These are phyloP conservation scores for Ips nitidus DNA, from an alignment of 1,140 invertebrate genomes.

Conservation along the genomic window DNA sequence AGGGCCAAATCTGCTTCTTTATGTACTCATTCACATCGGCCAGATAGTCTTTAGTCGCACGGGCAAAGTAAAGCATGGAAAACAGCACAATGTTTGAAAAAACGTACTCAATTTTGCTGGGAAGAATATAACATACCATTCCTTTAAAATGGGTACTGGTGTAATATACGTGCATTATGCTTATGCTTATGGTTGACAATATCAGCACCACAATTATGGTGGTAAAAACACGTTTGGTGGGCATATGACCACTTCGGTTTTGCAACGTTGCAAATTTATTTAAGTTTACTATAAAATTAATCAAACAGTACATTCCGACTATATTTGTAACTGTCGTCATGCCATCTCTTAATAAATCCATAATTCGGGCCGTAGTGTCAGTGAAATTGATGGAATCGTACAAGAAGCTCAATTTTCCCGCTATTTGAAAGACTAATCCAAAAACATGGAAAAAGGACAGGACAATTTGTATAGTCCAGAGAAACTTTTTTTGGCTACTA, in stretches of 20 bases:
- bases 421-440: neutral
- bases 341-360: neutral
- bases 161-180: neutral
- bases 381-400: neutral
- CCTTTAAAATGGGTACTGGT: neutral
- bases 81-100: neutral
- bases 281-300: neutral
- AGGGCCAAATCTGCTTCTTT: neutral
- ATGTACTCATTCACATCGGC: neutral
- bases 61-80: neutral
- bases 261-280: neutral
- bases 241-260: too few relatives aligned
- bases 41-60: neutral
- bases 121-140: neutral
- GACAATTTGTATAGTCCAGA: neutral
- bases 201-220: neutral
- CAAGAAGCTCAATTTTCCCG: neutral
- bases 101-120: neutral
- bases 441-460: neutral
- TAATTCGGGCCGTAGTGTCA: neutral
- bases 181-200: neutral
- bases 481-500: neutral
- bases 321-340: neutral
- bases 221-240: too few relatives aligned
- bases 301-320: neutral